phyloP scores from a whole-genome alignment of 1,140 invertebrate species.

The Asbolus verrucosus region DNA sequence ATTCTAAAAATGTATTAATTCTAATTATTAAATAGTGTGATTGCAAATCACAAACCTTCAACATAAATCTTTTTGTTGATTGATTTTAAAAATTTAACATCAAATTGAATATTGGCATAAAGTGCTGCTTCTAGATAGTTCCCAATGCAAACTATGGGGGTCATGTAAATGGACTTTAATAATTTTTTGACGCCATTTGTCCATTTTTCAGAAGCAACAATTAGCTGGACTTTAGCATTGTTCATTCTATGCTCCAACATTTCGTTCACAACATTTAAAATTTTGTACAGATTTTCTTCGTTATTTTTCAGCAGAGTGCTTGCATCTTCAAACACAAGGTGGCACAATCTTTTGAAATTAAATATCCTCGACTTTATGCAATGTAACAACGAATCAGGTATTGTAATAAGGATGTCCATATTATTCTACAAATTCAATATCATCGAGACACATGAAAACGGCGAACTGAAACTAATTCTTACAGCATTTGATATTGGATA shows the following conservation, averaged over 20 bases:
- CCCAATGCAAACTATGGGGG: conserved; percentile 58
- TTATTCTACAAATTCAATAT: conserved; percentile 46
- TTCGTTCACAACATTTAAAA: conserved; percentile 52
- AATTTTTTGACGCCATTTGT: conserved; percentile 54
- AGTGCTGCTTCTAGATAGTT: conserved; percentile 59
- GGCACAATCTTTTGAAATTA: conserved; percentile 59
- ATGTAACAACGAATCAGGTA: conserved; percentile 50
- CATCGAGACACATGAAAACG: neutral
- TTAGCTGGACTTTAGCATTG: conserved; percentile 55
- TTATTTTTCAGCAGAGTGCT: conserved; percentile 52
- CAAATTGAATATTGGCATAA: conserved; percentile 57
- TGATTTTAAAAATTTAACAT: conserved; percentile 51
- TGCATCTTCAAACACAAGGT: conserved; percentile 59
- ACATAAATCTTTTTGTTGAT: conserved; percentile 46
- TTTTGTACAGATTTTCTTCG: conserved; percentile 45
- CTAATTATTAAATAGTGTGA: neutral
- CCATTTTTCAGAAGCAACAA: conserved; percentile 57
- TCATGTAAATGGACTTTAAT: conserved; percentile 50
- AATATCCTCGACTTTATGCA: conserved; percentile 52
- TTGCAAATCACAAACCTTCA: conserved; percentile 42
- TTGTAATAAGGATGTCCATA: conserved; percentile 58
- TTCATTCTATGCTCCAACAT: conserved; percentile 51
- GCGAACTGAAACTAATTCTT: too few species aligned
- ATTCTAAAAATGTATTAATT: conserved; percentile 49
- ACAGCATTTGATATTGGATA: conserved; percentile 51